These are phyloP conservation scores for Eueides isabella DNA, from an alignment of 1,140 invertebrate species.

Conservation along the genomic window DNA sequence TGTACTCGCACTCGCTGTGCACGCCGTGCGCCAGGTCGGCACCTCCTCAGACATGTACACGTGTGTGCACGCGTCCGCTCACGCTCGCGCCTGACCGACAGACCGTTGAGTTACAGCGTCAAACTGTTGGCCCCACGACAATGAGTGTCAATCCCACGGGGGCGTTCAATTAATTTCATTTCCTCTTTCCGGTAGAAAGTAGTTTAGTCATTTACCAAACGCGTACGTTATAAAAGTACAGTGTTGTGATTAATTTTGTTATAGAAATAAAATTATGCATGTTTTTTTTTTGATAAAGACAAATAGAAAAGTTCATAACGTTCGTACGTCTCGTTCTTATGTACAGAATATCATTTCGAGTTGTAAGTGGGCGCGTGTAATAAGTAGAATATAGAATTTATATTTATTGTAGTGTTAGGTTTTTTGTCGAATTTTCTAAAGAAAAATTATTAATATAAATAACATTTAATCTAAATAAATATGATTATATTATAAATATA, in stretches of 20 bases:
- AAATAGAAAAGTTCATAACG: not conserved
- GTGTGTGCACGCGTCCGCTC: conserved; percentile 6
- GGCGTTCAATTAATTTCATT: too few species aligned
- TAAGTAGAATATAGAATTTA: not conserved
- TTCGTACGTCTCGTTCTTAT: not conserved
- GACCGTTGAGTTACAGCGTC: too few species aligned
- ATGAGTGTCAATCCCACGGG: too few species aligned
- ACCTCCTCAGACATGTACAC: not conserved
- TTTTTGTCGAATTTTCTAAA: conserved; percentile 2
- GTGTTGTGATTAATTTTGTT: too few species aligned
- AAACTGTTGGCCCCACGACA: too few species aligned
- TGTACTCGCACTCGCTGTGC: conserved; percentile 81
- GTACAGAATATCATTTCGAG: not conserved
- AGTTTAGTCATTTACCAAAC: too few species aligned
- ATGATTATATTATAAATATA: too few species aligned
- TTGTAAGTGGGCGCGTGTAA: not conserved
- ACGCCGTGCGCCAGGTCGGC: conserved; percentile 78
- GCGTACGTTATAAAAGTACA: too few species aligned
- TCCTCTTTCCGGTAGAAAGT: too few species aligned
- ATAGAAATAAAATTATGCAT: not conserved
- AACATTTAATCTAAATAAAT: too few species aligned
- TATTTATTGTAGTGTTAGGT: conserved; percentile 1
- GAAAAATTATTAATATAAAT: too few species aligned
- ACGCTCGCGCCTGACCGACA: not conserved
- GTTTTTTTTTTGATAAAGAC: not conserved